Evolutionary conservation across 1,140 invertebrate genomes (phyloP).

Genomic region (Drosophila suzukii): DNA sequence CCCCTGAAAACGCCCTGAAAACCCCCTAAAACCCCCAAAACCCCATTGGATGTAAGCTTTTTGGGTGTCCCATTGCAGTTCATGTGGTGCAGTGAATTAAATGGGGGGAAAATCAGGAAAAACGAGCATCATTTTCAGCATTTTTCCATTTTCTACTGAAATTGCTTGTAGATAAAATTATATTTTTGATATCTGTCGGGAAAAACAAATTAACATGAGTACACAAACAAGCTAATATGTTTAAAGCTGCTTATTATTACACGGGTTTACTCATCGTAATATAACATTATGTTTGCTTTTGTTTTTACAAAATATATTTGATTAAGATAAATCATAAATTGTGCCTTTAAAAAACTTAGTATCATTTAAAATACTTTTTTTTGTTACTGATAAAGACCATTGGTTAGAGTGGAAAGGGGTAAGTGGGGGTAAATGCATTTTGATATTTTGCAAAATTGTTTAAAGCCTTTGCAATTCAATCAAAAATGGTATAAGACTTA

Average conservation of each 20-base stretch:
- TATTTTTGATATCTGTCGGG: too few relatives aligned
- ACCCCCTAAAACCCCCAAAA: neutral
- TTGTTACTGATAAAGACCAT: too few relatives aligned
- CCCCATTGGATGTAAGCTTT: constrained; percentile 14
- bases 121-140: neutral
- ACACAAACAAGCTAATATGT: neutral
- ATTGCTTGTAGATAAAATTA: neutral
- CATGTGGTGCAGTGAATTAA: neutral
- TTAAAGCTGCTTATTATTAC: neutral
- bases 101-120: neutral
- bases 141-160: constrained; percentile 11
- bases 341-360: too few relatives aligned
- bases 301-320: neutral
- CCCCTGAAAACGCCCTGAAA: neutral
- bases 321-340: neutral
- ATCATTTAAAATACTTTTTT: too few relatives aligned
- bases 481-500: too few relatives aligned
- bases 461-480: too few relatives aligned
- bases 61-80: constrained; percentile 26
- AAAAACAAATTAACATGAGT: neutral
- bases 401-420: too few relatives aligned
- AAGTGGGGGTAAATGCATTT: too few relatives aligned
- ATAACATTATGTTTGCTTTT: neutral
- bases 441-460: too few relatives aligned
- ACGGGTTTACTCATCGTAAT: neutral